These are phyloP conservation scores for Scrobipalpa costella DNA, from an alignment of 2,888 invertebrate genomes.

Conservation along the genomic window DNA sequence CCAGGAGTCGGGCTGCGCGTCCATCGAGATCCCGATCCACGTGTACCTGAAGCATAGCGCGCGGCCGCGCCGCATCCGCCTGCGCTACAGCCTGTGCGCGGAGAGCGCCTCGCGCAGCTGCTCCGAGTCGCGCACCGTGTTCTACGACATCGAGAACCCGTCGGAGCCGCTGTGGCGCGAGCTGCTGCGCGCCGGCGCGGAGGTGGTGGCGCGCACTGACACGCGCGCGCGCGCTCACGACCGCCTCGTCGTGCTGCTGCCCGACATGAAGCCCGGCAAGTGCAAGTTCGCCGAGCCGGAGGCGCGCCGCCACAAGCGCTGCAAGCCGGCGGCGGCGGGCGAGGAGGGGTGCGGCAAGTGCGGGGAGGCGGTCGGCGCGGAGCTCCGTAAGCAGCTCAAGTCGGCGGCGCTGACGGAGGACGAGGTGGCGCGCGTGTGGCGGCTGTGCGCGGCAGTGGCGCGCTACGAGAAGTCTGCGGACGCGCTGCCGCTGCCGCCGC, in stretches of 20 bases:
- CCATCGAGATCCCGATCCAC: constrained; percentile 74
- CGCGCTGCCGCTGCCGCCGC: constrained; percentile 63
- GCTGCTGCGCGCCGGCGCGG: constrained; percentile 70
- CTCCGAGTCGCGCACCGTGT: constrained; percentile 66
- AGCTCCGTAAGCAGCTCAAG: constrained; percentile 62
- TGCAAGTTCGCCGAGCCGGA: constrained; percentile 65
- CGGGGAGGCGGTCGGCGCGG: constrained; percentile 58
- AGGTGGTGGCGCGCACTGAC: constrained; percentile 58
- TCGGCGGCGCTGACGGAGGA: constrained; percentile 64
- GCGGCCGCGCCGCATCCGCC: constrained; percentile 69
- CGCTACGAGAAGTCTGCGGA: constrained; percentile 64
- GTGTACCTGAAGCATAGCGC: constrained; percentile 72
- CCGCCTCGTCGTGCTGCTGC: constrained; percentile 56
- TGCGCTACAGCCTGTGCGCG: constrained; percentile 68
- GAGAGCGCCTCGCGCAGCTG: constrained; percentile 65
- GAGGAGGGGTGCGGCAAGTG: constrained; percentile 66
- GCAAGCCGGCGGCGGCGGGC: constrained; percentile 46
- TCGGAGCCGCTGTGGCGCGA: constrained; percentile 62
- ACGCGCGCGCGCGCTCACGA: constrained; percentile 41
- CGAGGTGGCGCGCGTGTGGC: constrained; percentile 64
- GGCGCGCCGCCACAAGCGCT: constrained; percentile 45
- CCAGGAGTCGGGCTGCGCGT: constrained; percentile 73
- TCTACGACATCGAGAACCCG: constrained; percentile 72
- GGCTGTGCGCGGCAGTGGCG: constrained; percentile 61
- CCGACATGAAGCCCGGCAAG: constrained; percentile 52